Conservation (phyloP, 2,888 invertebrate genomes). For the Harpalus rubripes region DNA sequence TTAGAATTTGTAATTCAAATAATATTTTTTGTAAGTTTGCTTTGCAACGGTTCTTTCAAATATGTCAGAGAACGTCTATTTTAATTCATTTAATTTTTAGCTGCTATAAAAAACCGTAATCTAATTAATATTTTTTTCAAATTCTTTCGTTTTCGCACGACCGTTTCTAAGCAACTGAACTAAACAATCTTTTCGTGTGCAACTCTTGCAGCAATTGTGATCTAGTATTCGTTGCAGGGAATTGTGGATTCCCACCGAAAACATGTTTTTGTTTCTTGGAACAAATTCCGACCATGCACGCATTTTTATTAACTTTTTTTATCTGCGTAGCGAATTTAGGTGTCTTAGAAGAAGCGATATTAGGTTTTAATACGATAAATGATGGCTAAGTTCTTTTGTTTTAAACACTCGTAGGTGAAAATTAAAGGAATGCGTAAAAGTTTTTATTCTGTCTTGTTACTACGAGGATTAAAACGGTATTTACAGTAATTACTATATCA, state of each 20-base stretch:
- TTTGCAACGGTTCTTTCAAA: too few species aligned
- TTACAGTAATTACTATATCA: neutral
- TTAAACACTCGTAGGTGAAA: neutral
- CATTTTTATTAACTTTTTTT: constrained; percentile 29
- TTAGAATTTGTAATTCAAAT: too few species aligned
- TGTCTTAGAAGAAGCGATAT: neutral
- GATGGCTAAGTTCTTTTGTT: neutral
- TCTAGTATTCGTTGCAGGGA: constrained; percentile 30
- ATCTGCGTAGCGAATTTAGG: constrained; percentile 16
- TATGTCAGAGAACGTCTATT: too few species aligned
- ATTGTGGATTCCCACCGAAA: constrained; percentile 37
- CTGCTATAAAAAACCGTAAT: neutral
- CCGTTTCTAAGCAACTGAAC: neutral
- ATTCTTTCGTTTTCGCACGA: neutral
- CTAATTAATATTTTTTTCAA: neutral
- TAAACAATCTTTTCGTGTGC: neutral
- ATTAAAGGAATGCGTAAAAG: neutral
- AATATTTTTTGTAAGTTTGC: too few species aligned
- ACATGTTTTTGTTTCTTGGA: constrained; percentile 49
- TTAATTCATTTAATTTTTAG: too few species aligned
- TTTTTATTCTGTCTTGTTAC: neutral
- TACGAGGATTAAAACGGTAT: constrained; percentile 2
- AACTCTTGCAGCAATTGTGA: constrained; percentile 27
- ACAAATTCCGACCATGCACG: constrained; percentile 41
- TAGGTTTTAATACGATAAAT: constrained; percentile 3